These are phyloP conservation scores for Parambassis ranga DNA, from an alignment of 2,797 vertebrate species.

Conservation along the genomic window DNA sequence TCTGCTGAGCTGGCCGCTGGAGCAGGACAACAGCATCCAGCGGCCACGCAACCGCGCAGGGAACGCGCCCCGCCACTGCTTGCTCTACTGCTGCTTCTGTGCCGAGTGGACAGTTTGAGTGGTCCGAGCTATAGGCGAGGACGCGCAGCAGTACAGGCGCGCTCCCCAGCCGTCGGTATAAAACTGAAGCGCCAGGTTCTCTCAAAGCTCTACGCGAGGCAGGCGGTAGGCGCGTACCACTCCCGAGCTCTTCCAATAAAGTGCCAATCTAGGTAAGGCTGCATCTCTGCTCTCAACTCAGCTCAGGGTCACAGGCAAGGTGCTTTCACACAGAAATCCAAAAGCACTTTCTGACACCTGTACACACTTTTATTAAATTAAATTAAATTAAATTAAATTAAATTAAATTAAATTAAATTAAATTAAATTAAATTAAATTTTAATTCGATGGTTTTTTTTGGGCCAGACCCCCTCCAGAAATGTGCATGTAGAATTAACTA, in stretches of 20 bases:
- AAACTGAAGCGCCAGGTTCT: slow-evolving; percentile 83
- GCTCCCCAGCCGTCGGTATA: slow-evolving; percentile 68
- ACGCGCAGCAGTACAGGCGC: slow-evolving; percentile 34
- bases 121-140: neutral
- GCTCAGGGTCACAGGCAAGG: slow-evolving; percentile 28
- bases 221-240: slow-evolving; percentile 71
- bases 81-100: neutral
- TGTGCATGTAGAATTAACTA: neutral
- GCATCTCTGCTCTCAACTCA: slow-evolving; percentile 53
- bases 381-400: too few species aligned
- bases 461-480: neutral
- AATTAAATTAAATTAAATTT: too few species aligned
- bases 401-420: too few species aligned
- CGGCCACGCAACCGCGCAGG: neutral
- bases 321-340: slow-evolving; percentile 32
- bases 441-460: too few species aligned
- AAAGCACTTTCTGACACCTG: slow-evolving; percentile 51
- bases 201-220: slow-evolving; percentile 78
- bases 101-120: neutral
- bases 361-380: neutral
- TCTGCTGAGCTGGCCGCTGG: slow-evolving; percentile 78
- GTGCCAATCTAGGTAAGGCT: slow-evolving; percentile 79
- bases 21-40: slow-evolving; percentile 43
- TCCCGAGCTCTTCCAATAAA: slow-evolving; percentile 67
- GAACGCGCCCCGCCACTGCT: slow-evolving; percentile 32